These are phyloP conservation scores for Scelioninae gen. 1 DNA, from an alignment of 2,888 invertebrate genomes.

Conservation along the genomic window DNA sequence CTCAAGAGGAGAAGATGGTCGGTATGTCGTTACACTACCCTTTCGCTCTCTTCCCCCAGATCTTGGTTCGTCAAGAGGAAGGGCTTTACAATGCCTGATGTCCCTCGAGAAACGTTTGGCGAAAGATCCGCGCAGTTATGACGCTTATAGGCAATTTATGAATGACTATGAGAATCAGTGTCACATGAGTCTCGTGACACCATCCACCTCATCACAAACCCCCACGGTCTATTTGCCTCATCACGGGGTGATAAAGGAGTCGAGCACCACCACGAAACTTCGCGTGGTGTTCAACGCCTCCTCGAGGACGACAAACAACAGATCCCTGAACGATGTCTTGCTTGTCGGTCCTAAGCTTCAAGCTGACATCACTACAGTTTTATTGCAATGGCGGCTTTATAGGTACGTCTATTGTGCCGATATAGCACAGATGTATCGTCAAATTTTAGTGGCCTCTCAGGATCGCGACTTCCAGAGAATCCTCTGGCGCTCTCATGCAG, in stretches of 20 bases:
- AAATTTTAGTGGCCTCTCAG: not conserved
- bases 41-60: not conserved
- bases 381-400: not conserved
- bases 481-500: not conserved
- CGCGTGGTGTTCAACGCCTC: conserved; percentile 25
- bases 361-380: not conserved
- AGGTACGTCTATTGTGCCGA: not conserved
- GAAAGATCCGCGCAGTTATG: no score
- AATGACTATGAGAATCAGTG: no score
- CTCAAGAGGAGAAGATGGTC: no score
- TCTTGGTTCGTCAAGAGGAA: no score
- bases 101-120: no score
- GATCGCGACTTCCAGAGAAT: not conserved
- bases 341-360: not conserved
- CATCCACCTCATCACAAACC: no score
- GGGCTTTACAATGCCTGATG: no score
- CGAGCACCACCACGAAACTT: conserved; percentile 14
- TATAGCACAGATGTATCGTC: conserved; percentile 2
- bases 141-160: no score
- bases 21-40: no score
- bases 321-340: not conserved
- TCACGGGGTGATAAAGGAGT: not conserved
- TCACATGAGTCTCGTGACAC: no score
- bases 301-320: not conserved
- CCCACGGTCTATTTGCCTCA: not conserved